phyloP scores from a whole-genome alignment of 2,797 vertebrate species.

The Molossus alvarezi region DNA sequence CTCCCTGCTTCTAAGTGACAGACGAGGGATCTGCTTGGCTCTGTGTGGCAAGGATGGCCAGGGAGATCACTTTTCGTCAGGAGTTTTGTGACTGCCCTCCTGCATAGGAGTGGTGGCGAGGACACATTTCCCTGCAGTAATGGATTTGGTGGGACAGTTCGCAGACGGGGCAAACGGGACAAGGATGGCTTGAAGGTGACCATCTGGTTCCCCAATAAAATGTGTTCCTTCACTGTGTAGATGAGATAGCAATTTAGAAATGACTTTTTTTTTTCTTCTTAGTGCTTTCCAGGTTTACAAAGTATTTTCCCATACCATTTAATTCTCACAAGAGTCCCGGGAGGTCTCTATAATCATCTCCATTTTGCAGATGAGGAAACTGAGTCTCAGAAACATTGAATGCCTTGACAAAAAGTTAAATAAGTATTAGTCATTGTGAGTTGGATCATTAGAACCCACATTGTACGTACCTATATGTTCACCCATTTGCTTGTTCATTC shows the following conservation, averaged over 20 bases:
- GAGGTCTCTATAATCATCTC: not conserved
- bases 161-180: not conserved
- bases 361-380: not conserved
- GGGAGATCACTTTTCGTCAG: not conserved
- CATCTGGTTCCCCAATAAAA: not conserved
- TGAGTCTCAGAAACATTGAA: not conserved
- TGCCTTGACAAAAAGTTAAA: not conserved
- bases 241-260: not conserved
- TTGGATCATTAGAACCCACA: not conserved
- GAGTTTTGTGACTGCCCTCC: not conserved
- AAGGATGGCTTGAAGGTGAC: not conserved
- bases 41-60: not conserved
- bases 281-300: not conserved
- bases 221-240: not conserved
- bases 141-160: not conserved
- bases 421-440: not conserved
- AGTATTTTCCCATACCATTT: not conserved
- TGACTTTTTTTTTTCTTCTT: not conserved
- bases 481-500: not conserved
- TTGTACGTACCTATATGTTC: rapidly evolving
- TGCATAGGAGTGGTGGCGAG: not conserved
- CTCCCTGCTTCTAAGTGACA: not conserved
- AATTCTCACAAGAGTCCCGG: not conserved
- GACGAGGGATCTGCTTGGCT: not conserved
- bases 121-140: not conserved